phyloP scores from a whole-genome alignment of 2,797 vertebrate species.

The Mus spretus region DNA sequence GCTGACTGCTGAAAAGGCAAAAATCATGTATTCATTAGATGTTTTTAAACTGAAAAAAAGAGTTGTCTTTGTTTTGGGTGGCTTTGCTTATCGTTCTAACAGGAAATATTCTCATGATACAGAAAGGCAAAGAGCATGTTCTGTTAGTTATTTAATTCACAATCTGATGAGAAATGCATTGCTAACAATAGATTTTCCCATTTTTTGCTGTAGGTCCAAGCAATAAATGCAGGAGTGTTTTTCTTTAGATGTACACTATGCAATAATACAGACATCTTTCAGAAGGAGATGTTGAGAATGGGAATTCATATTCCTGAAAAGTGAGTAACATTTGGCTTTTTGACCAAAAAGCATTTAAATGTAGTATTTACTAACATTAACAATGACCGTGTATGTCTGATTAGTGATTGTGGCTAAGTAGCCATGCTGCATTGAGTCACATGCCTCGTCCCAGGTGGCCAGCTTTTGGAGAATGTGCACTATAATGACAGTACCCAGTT shows the following conservation, averaged over 20 bases:
- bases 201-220: constrained; percentile 91
- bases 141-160: constrained; percentile 54
- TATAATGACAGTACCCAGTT: constrained; percentile 28
- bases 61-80: neutral
- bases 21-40: neutral
- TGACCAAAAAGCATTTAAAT: constrained; percentile 42
- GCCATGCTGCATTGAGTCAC: constrained; percentile 14
- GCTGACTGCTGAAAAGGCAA: neutral
- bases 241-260: constrained; percentile 98
- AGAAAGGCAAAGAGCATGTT: constrained; percentile 58
- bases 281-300: constrained; percentile 97
- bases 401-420: constrained; percentile 47
- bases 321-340: constrained; percentile 87
- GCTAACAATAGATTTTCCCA: constrained; percentile 74
- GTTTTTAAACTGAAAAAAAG: neutral
- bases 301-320: constrained; percentile 98
- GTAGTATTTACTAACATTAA: constrained; percentile 43
- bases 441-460: neutral
- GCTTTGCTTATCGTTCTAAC: constrained; percentile 42
- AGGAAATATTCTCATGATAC: constrained; percentile 50
- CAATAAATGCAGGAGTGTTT: constrained; percentile 96
- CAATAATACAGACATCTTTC: constrained; percentile 96
- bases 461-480: neutral
- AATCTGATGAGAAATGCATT: constrained; percentile 58
- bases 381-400: constrained; percentile 31